phyloP scores from a whole-genome alignment of 2,888 invertebrate genomes.

The Muscina levida region DNA sequence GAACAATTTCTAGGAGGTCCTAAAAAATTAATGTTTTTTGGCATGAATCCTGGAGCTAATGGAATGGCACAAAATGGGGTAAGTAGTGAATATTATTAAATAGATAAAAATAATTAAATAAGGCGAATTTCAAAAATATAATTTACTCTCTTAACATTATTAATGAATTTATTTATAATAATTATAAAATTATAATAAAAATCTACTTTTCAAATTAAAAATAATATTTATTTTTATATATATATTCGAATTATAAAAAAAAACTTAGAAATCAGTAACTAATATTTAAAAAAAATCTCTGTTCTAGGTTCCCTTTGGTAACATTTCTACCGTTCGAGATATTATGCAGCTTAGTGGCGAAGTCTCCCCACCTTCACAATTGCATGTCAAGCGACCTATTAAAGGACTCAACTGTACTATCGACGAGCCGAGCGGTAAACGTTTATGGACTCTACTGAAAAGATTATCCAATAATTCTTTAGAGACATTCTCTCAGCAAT shows the following conservation, averaged over 20 bases:
- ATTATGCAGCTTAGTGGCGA: slow-evolving; percentile 88
- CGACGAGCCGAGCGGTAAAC: slow-evolving; percentile 87
- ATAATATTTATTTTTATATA: too few relatives aligned
- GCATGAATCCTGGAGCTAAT: slow-evolving; percentile 98
- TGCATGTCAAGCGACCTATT: slow-evolving; percentile 86
- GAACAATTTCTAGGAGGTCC: slow-evolving; percentile 77
- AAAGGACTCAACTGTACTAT: slow-evolving; percentile 87
- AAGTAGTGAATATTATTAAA: slow-evolving; percentile 81
- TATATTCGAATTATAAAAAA: too few relatives aligned
- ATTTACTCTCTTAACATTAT: too few relatives aligned
- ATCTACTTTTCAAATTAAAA: too few relatives aligned
- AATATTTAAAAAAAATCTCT: too few relatives aligned
- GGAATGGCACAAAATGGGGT: slow-evolving; percentile 97
- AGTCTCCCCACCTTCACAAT: slow-evolving; percentile 87
- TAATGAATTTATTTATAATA: too few relatives aligned
- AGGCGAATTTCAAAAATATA: too few relatives aligned
- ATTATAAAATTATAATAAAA: too few relatives aligned
- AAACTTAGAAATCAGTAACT: too few relatives aligned
- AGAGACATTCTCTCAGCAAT: slow-evolving; percentile 87
- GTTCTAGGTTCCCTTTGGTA: slow-evolving; percentile 95
- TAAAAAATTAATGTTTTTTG: slow-evolving; percentile 77
- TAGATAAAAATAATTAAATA: too few relatives aligned
- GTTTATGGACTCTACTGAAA: slow-evolving; percentile 91
- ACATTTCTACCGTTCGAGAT: slow-evolving; percentile 87
- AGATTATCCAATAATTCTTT: slow-evolving; percentile 85